These are phyloP conservation scores for Parazoanthus darwini DNA, from an alignment of 92 coral and sea anemone species.

Conservation along the genomic window DNA sequence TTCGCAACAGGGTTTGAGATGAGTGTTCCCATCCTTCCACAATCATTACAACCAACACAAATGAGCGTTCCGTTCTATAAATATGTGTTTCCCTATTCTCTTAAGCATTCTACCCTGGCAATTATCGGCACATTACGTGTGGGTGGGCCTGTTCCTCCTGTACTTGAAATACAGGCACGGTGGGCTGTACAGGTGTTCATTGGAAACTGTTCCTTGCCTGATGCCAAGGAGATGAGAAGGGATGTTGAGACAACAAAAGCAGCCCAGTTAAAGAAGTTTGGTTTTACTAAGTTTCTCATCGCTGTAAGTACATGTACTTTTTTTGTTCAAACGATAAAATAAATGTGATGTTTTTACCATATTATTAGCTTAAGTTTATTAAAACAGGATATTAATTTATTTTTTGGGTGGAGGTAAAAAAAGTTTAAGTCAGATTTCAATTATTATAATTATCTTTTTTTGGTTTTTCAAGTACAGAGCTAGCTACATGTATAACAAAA, in stretches of 20 bases:
- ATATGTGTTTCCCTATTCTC: constrained; percentile 67
- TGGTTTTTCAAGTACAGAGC: no score
- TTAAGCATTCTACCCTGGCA: constrained; percentile 64
- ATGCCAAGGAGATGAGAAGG: constrained; percentile 59
- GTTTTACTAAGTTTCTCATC: background rate
- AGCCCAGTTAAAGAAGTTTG: constrained; percentile 22
- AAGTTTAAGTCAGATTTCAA: no score
- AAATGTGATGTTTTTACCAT: no score
- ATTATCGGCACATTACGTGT: constrained; percentile 74
- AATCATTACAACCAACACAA: constrained; percentile 47
- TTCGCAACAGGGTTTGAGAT: constrained; percentile 78
- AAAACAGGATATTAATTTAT: no score
- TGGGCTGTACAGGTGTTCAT: constrained; percentile 81
- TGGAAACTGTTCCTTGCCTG: constrained; percentile 63
- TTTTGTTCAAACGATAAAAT: no score
- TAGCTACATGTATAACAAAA: no score
- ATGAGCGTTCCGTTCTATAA: constrained; percentile 66
- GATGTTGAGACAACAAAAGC: constrained; percentile 44
- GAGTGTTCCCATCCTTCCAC: constrained; percentile 66
- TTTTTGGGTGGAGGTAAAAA: no score
- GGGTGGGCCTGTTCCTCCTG: constrained; percentile 64
- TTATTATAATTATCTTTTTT: no score
- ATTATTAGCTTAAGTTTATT: no score
- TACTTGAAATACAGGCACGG: constrained; percentile 78
- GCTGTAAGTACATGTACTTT: background rate